Conservation (phyloP, 2,797 vertebrate genomes). For the Lepidocolaptes lacrymiger region DNA sequence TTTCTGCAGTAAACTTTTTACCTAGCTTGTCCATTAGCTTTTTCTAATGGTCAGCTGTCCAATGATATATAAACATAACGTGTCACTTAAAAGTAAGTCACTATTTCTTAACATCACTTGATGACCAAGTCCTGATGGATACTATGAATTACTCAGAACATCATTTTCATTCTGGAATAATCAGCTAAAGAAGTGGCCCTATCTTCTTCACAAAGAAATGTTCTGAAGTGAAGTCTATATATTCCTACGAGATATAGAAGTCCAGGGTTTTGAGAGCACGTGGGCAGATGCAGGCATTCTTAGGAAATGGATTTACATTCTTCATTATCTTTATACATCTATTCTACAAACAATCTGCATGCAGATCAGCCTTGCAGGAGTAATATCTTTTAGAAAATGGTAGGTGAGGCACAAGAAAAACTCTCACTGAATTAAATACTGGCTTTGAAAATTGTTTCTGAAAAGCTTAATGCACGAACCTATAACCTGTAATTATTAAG, state of each 20-base stretch:
- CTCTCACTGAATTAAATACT: neutral
- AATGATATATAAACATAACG: neutral
- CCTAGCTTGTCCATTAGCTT: neutral
- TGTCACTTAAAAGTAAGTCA: neutral
- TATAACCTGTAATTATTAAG: neutral
- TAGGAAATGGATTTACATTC: neutral
- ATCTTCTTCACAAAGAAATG: neutral
- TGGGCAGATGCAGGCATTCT: neutral
- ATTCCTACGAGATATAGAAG: neutral
- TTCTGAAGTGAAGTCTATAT: neutral
- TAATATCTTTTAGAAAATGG: neutral
- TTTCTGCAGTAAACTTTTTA: neutral
- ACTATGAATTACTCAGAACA: neutral
- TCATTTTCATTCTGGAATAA: neutral
- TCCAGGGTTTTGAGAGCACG: neutral
- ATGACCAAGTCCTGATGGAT: neutral
- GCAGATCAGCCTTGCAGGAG: neutral
- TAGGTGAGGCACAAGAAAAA: neutral
- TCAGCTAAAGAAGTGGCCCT: neutral
- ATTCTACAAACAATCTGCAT: neutral
- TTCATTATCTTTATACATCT: neutral
- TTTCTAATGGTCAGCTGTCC: neutral
- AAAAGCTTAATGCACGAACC: neutral
- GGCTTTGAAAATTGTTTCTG: neutral
- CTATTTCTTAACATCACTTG: neutral